phyloP scores from a whole-genome alignment of 92 coral and sea anemone species.

The Parazoanthus atlanticus region DNA sequence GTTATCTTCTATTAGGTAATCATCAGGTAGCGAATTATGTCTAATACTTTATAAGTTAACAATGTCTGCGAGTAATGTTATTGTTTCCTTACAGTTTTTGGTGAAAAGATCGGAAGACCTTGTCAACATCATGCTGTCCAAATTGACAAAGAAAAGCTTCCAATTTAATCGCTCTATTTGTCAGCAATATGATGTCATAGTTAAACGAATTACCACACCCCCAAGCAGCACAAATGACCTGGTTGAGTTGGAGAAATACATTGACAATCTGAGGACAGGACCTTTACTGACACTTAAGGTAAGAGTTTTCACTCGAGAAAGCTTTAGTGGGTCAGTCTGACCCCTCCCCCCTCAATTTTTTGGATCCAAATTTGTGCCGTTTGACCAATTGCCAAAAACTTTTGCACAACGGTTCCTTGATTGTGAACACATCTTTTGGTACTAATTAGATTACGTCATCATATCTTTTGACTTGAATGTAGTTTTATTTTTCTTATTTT shows the following conservation, averaged over 20 bases:
- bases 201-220: conserved; percentile 80
- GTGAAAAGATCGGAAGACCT: conserved; percentile 73
- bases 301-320: background rate
- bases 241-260: conserved; percentile 88
- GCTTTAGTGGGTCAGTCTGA: too few relatives aligned
- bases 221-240: conserved; percentile 85
- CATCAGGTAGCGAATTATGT: too few relatives aligned
- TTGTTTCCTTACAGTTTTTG: conserved; percentile 62
- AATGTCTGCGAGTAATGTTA: background rate
- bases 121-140: conserved; percentile 70
- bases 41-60: too few relatives aligned
- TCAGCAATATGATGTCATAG: conserved; percentile 91
- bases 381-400: too few relatives aligned
- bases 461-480: background rate
- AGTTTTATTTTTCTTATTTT: background rate
- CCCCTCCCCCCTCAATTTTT: too few relatives aligned
- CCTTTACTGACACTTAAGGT: conserved; percentile 91
- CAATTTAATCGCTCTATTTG: conserved; percentile 89
- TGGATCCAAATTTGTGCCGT: too few relatives aligned
- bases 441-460: too few relatives aligned
- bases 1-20: too few relatives aligned
- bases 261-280: conserved; percentile 87
- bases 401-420: too few relatives aligned
- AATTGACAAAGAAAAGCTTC: conserved; percentile 74
- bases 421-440: too few relatives aligned